phyloP scores from a whole-genome alignment of 2,888 invertebrate species.

The Mantis religiosa region DNA sequence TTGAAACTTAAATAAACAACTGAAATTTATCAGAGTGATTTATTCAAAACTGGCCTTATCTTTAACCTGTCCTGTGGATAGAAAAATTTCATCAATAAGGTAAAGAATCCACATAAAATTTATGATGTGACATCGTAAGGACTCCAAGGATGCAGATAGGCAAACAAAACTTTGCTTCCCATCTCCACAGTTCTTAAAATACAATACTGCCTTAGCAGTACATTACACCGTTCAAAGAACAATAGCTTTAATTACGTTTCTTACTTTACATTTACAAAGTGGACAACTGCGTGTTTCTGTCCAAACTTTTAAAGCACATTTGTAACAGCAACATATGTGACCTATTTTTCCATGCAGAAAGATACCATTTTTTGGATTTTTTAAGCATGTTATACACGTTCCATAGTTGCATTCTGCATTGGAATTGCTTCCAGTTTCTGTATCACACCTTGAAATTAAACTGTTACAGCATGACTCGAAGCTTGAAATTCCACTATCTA shows the following conservation, averaged over 20 bases:
- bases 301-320: slow-evolving; percentile 65
- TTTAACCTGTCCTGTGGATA: too few relatives aligned
- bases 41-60: too few relatives aligned
- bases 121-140: too few relatives aligned
- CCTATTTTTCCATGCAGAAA: slow-evolving; percentile 64
- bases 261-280: slow-evolving; percentile 56
- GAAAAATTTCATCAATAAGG: too few relatives aligned
- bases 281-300: slow-evolving; percentile 60
- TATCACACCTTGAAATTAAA: neutral
- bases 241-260: slow-evolving; percentile 4
- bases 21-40: too few relatives aligned
- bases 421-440: neutral
- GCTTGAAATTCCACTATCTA: slow-evolving; percentile 9
- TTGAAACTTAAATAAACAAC: too few relatives aligned
- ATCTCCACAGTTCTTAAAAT: too few relatives aligned
- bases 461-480: neutral
- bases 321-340: slow-evolving; percentile 68
- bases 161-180: too few relatives aligned
- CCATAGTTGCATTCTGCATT: slow-evolving; percentile 25
- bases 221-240: neutral
- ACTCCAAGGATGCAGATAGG: too few relatives aligned
- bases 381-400: slow-evolving; percentile 59
- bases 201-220: too few relatives aligned
- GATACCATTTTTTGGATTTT: slow-evolving; percentile 61
- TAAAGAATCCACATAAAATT: too few relatives aligned